Conservation (phyloP, 1,140 invertebrate species). For the Gryon sp. region DNA sequence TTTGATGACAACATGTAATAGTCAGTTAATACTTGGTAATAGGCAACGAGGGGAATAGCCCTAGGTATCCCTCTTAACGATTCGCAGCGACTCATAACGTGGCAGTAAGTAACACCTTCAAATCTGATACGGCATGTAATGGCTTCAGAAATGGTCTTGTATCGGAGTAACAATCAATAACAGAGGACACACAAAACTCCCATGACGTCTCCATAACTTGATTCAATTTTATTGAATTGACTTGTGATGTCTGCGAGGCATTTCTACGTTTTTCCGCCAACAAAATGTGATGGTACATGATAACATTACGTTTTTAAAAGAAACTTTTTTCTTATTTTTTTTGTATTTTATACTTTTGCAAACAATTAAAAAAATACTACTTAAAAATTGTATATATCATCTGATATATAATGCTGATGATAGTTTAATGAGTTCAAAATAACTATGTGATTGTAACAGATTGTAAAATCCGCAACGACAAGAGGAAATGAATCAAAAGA, state of each 20-base stretch:
- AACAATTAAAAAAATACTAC: no score
- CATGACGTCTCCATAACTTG: conserved; percentile 2
- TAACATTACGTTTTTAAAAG: no score
- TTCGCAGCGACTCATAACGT: conserved; percentile 60
- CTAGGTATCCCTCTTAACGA: conserved; percentile 64
- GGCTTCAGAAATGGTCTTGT: no score
- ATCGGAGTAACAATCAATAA: conserved; percentile 28
- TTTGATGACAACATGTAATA: conserved; percentile 64
- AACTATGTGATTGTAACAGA: neutral
- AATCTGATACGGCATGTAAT: conserved; percentile 64
- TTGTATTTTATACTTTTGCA: no score
- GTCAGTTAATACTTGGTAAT: conserved; percentile 71
- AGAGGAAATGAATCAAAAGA: conserved; percentile 27
- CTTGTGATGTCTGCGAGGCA: no score
- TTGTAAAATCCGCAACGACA: conserved; percentile 2
- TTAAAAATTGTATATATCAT: no score
- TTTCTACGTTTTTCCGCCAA: no score
- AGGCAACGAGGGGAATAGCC: conserved; percentile 58
- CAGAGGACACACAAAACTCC: neutral
- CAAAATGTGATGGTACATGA: no score
- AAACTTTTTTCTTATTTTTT: no score
- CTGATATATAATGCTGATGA: no score
- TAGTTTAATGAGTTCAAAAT: no score
- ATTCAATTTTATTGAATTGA: conserved; percentile 12
- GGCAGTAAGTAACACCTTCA: conserved; percentile 65